phyloP scores from a whole-genome alignment of 2,888 invertebrate species.

The Campopleginae sp. region DNA sequence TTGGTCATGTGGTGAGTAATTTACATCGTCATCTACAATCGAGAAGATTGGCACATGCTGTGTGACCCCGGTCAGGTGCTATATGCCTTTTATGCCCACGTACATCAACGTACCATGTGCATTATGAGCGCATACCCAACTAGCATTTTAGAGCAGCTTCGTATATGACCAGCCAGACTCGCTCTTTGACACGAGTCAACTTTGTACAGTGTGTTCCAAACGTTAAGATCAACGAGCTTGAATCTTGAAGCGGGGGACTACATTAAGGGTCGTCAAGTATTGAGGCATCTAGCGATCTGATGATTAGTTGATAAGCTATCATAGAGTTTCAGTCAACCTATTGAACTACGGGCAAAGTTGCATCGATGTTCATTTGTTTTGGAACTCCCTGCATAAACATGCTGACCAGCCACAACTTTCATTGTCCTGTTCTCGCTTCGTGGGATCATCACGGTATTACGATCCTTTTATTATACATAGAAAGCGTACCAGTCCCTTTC shows the following conservation, averaged over 20 bases:
- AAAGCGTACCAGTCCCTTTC: not conserved
- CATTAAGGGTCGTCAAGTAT: not conserved
- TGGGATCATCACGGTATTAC: conserved; percentile 1
- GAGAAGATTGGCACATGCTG: conserved; percentile 43
- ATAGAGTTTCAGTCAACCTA: not conserved
- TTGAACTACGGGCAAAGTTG: not conserved
- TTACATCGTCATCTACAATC: conserved; percentile 45
- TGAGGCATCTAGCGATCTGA: not conserved
- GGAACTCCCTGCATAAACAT: not conserved
- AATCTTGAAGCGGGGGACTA: not conserved
- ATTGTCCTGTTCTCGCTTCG: conserved; percentile 23
- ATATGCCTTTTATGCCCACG: conserved; percentile 11
- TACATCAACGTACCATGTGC: conserved; percentile 20
- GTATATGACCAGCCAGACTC: conserved; percentile 27
- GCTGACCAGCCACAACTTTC: conserved; percentile 22
- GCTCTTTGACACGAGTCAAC: conserved; percentile 30
- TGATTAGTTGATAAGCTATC: not conserved
- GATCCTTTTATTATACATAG: conserved; percentile 33
- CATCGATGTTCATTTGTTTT: not conserved
- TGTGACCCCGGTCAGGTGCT: conserved; percentile 5
- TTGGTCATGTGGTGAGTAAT: conserved; percentile 27
- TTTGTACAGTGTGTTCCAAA: conserved; percentile 2
- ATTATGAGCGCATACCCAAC: conserved; percentile 52
- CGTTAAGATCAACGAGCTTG: not conserved
- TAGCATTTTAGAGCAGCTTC: conserved; percentile 52